Evolutionary conservation across 2,888 invertebrate genomes (phyloP), one percentile per base, ranked within the genome.

Genomic region (Spodoptera littoralis): DNA sequence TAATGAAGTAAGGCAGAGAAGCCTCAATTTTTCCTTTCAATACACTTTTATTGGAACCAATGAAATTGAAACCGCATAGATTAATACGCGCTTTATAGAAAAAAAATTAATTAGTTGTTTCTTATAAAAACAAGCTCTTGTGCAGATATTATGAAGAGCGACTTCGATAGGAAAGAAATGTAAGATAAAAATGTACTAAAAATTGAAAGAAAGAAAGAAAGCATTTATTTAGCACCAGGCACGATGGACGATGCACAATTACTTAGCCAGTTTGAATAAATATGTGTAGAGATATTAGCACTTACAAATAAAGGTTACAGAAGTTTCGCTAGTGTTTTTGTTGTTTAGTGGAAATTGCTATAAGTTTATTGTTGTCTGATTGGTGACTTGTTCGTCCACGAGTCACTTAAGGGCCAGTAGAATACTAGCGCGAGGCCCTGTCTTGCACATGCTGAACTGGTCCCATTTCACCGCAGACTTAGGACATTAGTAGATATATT

Each of bases 91-190:
- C 11, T 42, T 30, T 4, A 12, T 18, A 6, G 11, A 12, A 41
- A 43, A n/a, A 0, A 43, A 0, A 36, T 6, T 11, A 30, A 52
- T 50, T 58, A 27, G 55, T 51, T 54, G 18, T 55, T 53, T 70
- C 51, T 57, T 70, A 60, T 18, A 75, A 44, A n/a, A 47, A 53
- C 42, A 58, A 50, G 46, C 24, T 22, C 60, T 44, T 42, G 30
- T 42, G 52, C 48, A 69, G 56, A 73, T 49, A 48, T 52, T 50
- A 68, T 73, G 61, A 53, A 47, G 4, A 73, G 24, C 2, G 3
- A 22, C 51, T 54, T 47, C 44, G 8, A 27, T 44, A 36, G 47
- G 22, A 70, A 64, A 73, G 70, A 59, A 48, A 70, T 53, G 49
- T 47, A 9, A 30, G 5, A 11, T 56, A 11, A 41, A 43, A 30